These are phyloP conservation scores for Dryocosmus kuriphilus DNA, from an alignment of 2,888 invertebrate species.

Conservation along the genomic window DNA sequence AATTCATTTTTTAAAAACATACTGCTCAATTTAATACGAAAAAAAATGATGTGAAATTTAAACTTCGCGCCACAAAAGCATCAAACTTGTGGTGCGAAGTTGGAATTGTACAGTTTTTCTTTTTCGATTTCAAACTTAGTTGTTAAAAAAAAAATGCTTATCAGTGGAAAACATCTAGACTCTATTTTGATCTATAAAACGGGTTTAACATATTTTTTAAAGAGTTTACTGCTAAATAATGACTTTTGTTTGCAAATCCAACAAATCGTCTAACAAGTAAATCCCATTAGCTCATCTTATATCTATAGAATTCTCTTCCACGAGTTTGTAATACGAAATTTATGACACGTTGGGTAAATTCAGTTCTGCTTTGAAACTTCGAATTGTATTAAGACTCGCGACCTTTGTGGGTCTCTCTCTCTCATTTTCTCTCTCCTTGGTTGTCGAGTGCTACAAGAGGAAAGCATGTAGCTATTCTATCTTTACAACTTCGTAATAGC, in stretches of 20 bases:
- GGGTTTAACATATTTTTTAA: not conserved
- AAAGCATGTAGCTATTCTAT: slow-evolving; percentile 36
- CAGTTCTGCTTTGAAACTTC: slow-evolving; percentile 37
- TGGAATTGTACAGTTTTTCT: not conserved
- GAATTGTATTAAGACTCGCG: slow-evolving; percentile 37
- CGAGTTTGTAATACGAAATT: slow-evolving; percentile 33
- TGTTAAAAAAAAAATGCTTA: not conserved
- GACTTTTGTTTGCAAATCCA: not conserved
- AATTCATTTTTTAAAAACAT: too few relatives aligned
- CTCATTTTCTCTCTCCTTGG: not conserved
- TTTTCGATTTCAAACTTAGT: not conserved
- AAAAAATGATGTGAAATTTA: too few relatives aligned
- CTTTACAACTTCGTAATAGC: slow-evolving; percentile 39
- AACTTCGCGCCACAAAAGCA: too few relatives aligned
- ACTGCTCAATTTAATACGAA: too few relatives aligned
- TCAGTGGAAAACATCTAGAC: not conserved
- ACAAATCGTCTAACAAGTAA: not conserved
- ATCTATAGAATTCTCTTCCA: slow-evolving; percentile 12
- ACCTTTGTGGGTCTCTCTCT: slow-evolving; percentile 22
- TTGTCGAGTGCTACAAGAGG: slow-evolving; percentile 25
- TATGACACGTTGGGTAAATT: slow-evolving; percentile 38
- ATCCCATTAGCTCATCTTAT: slow-evolving; percentile 21
- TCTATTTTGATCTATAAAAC: not conserved
- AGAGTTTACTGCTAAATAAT: not conserved
- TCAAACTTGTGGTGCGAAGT: not conserved